A percentile compares a stretch with the other conserved stretches of the same genome.
These are phyloP conservation scores for Myopa testacea DNA, from an alignment of 2,888 invertebrate genomes.

Conservation along the genomic window DNA sequence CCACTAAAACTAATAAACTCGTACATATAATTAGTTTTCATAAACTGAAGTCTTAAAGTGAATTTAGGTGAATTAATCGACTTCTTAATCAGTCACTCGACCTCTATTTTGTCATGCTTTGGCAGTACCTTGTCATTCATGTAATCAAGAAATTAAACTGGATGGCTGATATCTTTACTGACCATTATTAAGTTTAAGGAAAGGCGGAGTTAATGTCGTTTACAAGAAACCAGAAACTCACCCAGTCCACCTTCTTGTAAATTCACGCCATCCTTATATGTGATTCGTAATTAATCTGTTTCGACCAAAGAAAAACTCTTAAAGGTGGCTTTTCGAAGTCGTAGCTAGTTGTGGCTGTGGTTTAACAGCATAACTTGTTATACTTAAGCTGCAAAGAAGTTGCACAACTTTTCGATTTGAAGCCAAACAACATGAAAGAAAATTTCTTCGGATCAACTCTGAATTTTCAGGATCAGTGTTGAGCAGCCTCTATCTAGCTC, in stretches of 20 bases:
- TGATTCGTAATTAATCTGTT: neutral
- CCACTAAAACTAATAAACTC: too few relatives aligned
- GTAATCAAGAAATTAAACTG: neutral
- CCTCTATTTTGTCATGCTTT: too few relatives aligned
- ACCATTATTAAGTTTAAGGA: neutral
- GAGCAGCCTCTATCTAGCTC: neutral
- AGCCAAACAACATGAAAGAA: neutral
- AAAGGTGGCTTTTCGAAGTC: neutral
- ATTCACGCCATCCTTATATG: slow-evolving; percentile 12
- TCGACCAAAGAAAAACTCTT: slow-evolving; percentile 9
- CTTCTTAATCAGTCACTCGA: too few relatives aligned
- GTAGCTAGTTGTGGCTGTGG: neutral
- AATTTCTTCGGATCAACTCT: slow-evolving; percentile 13
- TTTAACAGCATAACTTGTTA: neutral
- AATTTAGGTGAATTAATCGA: too few relatives aligned
- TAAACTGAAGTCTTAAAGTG: too few relatives aligned
- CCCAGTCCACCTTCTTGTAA: neutral
- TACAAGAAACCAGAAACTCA: neutral
- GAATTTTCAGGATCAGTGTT: slow-evolving; percentile 34
- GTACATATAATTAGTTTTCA: too few relatives aligned
- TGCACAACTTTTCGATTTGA: slow-evolving; percentile 20
- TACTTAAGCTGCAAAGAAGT: slow-evolving; percentile 13
- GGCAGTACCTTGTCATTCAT: neutral
- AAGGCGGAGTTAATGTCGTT: neutral
- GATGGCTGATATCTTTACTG: neutral